A percentile compares a stretch with the other conserved stretches of the same genome.
These are phyloP conservation scores for Oncorhynchus clarkii DNA, from an alignment of 2,113 vertebrate genomes.

Conservation along the genomic window DNA sequence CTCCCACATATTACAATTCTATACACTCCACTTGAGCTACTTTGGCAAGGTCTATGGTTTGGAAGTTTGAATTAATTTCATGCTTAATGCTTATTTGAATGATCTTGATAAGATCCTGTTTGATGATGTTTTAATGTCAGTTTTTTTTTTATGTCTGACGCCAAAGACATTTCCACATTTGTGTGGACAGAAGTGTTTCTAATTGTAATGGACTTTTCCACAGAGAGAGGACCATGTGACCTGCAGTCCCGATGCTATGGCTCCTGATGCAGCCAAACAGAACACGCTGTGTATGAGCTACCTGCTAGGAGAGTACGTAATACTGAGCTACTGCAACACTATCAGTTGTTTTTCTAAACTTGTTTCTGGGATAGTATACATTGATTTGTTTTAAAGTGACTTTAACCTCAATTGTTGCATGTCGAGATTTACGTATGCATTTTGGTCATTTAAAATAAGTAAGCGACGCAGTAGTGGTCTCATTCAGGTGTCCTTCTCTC, in stretches of 20 bases:
- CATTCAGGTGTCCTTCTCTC: not conserved
- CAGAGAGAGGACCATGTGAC: constrained; percentile 85
- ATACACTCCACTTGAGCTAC: no score
- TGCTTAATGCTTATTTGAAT: no score
- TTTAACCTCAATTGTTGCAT: no score
- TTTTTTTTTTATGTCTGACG: not conserved
- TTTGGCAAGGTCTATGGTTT: no score
- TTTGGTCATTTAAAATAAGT: no score
- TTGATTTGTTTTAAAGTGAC: no score
- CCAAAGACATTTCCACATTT: not conserved
- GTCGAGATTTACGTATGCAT: no score
- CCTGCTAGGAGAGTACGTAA: constrained; percentile 87
- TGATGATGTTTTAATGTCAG: not conserved
- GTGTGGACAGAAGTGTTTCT: not conserved
- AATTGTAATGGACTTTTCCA: not conserved
- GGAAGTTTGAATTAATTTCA: no score
- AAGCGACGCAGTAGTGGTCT: not conserved
- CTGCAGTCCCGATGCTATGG: constrained; percentile 82
- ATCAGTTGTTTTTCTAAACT: not conserved
- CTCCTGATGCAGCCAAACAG: constrained; percentile 80
- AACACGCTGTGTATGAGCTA: constrained; percentile 87
- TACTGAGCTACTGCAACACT: not conserved
- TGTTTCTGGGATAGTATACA: no score
- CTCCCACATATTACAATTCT: no score
- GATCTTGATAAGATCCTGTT: not conserved